A percentile compares a stretch with the other conserved stretches of the same genome.
Conservation (phyloP, 2,888 invertebrate species). For the Pammene fasciana region DNA sequence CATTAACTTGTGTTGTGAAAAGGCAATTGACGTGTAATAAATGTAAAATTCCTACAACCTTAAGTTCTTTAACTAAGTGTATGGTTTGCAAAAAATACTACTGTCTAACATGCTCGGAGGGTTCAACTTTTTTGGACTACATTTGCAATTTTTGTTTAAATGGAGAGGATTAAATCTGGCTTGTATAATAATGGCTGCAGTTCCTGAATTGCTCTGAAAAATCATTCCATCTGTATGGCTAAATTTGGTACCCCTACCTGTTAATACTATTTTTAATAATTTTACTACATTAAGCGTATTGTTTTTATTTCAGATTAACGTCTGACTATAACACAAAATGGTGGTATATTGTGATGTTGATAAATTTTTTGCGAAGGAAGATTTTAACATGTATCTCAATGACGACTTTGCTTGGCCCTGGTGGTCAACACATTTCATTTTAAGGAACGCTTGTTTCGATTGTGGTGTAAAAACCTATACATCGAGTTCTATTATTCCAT, state of each 20-base stretch:
- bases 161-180: slow-evolving; percentile 6
- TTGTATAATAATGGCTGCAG: no score
- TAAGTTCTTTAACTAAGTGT: slow-evolving; percentile 13
- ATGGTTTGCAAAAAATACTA: slow-evolving; percentile 25
- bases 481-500: no score
- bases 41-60: slow-evolving; percentile 17
- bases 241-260: background rate
- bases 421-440: slow-evolving; percentile 22
- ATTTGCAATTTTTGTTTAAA: slow-evolving; percentile 17
- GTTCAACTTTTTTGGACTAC: slow-evolving; percentile 16
- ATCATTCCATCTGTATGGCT: background rate
- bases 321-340: slow-evolving; percentile 8
- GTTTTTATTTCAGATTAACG: slow-evolving; percentile 5
- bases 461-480: background rate
- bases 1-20: slow-evolving; percentile 8
- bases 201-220: no score
- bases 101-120: slow-evolving; percentile 12
- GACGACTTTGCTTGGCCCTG: slow-evolving; percentile 17
- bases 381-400: slow-evolving; percentile 15
- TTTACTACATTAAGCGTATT: background rate
- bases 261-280: background rate
- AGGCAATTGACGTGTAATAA: slow-evolving; percentile 21
- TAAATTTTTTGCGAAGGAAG: slow-evolving; percentile 19
- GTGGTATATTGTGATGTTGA: slow-evolving; percentile 29
- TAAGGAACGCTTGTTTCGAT: slow-evolving; percentile 14